Evolutionary conservation across 2,113 vertebrate genomes (phyloP).

Genomic region (Pangasianodon gigas): DNA sequence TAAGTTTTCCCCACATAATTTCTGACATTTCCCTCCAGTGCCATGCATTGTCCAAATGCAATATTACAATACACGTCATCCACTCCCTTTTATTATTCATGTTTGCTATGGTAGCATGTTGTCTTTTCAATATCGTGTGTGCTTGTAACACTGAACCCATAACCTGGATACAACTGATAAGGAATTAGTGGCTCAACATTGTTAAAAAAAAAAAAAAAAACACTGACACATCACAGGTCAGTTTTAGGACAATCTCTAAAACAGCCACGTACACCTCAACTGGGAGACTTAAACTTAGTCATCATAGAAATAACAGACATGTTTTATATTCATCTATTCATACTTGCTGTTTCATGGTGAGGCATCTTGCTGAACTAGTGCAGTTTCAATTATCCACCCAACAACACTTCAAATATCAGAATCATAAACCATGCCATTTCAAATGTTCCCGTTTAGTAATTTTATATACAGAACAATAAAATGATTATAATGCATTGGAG

Average conservation of each 20-base stretch:
- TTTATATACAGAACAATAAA: neutral
- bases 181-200: neutral
- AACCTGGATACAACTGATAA: neutral
- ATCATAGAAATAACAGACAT: neutral
- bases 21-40: too few relatives aligned
- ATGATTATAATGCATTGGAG: neutral
- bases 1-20: too few relatives aligned
- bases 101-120: neutral
- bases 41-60: neutral
- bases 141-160: constrained; percentile 21
- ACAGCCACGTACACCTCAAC: neutral
- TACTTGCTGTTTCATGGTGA: neutral
- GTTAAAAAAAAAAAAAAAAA: neutral
- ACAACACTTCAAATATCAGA: neutral
- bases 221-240: neutral
- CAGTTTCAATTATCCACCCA: neutral
- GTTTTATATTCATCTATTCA: neutral
- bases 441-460: neutral
- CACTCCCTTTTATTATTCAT: neutral
- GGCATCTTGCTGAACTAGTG: neutral
- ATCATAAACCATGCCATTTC: neutral
- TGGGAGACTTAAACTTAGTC: neutral
- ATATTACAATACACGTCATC: neutral
- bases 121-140: neutral
- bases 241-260: neutral